A percentile compares a stretch with the other conserved stretches of the same genome.
Evolutionary conservation across 2,113 vertebrate species (phyloP).

Genomic region (Pyrgilauda ruficollis): DNA sequence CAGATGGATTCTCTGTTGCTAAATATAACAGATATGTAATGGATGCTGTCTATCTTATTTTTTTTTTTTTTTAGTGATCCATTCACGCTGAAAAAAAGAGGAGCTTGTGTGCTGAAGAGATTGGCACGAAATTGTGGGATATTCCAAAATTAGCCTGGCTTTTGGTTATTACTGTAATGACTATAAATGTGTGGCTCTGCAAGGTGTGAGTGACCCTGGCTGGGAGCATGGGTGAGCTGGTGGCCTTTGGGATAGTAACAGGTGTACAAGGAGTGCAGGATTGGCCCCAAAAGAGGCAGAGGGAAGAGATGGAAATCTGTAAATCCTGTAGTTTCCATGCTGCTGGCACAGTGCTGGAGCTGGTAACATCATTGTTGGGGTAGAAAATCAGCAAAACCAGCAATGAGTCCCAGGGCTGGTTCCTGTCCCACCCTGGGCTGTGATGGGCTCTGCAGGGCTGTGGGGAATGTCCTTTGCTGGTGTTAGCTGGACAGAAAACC

Average conservation of each 20-base stretch:
- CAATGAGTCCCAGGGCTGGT: rapidly evolving
- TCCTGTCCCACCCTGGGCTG: neutral
- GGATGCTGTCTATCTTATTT: neutral
- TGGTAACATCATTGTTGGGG: rapidly evolving
- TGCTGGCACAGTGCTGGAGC: neutral
- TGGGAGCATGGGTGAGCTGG: neutral
- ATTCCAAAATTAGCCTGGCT: neutral
- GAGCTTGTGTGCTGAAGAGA: neutral
- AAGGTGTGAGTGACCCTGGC: neutral
- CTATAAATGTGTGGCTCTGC: neutral
- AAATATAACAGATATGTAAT: slow-evolving; percentile 2
- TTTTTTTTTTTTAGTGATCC: neutral
- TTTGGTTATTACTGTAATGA: neutral
- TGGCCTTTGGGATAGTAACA: neutral
- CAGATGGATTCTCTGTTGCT: slow-evolving; percentile 36
- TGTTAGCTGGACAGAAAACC: neutral
- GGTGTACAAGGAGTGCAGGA: neutral
- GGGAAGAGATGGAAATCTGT: neutral
- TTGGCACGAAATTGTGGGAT: neutral
- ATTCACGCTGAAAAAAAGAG: neutral
- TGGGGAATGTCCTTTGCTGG: neutral
- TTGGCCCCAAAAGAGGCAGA: rapidly evolving
- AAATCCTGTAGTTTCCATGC: rapidly evolving
- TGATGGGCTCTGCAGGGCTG: neutral
- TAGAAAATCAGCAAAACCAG: neutral